Evolutionary conservation across 2,888 invertebrate species (phyloP), one percentile per base, ranked within the genome.

Genomic region (Meiosimyza platycephala): DNA sequence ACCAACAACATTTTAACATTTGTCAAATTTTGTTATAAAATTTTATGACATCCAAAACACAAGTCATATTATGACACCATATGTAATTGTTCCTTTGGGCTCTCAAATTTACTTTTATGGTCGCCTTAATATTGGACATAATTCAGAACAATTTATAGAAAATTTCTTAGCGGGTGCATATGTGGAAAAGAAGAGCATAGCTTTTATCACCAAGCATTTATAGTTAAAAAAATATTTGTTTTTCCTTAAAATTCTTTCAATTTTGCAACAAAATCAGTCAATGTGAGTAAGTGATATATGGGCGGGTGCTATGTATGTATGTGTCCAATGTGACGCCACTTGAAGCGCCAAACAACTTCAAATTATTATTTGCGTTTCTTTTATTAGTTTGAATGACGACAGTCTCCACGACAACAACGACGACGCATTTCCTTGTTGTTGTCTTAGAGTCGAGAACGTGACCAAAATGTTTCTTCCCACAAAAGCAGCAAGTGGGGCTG

Each of bases 401-500:
- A n/a, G 40, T 1, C 40, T 40, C 40, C 9, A 2, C 40, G 40
- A 40, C 48, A 18, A 64, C 64, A 62, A 62, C 16, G 47, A 40
- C 40, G 13, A 47, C 40, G 18, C 9, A 50, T 50, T 18, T 22
- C 15, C 18, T 51, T 22, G 64, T 50, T 22, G 64, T 50, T 22
- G 64, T 18, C 22, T 48, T 13, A 9, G 3, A 9, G 50, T 50
- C 50, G 50, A 50, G 48, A 18, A 64, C 64, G 64, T 64, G 64
- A 64, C 64, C 64, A 64, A 64, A 64, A 64, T 50, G 64, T 64
- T 64, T 64, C 28, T 64, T 64, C 50, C 51, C 64, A 64, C 64
- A 64, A 64, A 28, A 64, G 63, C 48, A 63, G 47, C n/a, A 1
- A 63, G 48, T 16, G n/a, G n/a, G 12, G 64, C 50, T 40, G 9